Percentiles rank a stretch among this genome's conserved stretches.
Evolutionary conservation across 2,888 invertebrate species (phyloP).

Genomic region (Agonopterix arenella): DNA sequence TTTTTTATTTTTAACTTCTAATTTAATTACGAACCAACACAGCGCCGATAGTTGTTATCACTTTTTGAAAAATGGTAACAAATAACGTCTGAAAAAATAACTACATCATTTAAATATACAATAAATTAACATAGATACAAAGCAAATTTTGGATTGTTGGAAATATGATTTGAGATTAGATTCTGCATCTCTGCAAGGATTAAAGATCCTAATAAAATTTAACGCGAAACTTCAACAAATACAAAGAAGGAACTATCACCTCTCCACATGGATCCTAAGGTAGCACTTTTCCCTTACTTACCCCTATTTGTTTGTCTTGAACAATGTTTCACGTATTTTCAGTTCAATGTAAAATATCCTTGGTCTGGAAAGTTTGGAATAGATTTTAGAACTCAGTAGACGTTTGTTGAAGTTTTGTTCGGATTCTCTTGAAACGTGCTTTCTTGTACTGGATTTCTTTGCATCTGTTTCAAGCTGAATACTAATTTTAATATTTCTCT

Average conservation of each 20-base stretch:
- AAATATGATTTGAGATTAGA: too few relatives aligned
- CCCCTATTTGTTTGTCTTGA: constrained; percentile 15
- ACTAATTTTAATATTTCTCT: constrained; percentile 1
- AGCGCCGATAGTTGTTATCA: too few relatives aligned
- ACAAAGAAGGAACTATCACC: background rate
- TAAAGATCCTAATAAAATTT: background rate
- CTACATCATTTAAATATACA: too few relatives aligned
- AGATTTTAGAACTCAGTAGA: constrained; percentile 26
- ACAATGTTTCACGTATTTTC: constrained; percentile 18
- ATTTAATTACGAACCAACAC: too few relatives aligned
- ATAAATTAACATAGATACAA: too few relatives aligned
- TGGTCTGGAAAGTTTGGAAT: constrained; percentile 28
- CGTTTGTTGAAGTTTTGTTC: constrained; percentile 26
- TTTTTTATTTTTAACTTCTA: too few relatives aligned
- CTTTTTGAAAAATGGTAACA: too few relatives aligned
- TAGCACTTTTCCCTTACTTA: constrained; percentile 7
- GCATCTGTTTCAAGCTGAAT: constrained; percentile 5
- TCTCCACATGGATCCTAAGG: background rate
- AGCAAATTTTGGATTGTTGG: too few relatives aligned
- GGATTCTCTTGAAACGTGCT: constrained; percentile 23
- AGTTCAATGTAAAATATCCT: constrained; percentile 20
- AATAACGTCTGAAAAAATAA: too few relatives aligned
- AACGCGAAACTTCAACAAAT: background rate
- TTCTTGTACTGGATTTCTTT: constrained; percentile 15
- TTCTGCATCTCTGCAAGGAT: background rate